Percentiles rank a stretch among this genome's conserved stretches.
Conservation (phyloP, 2,888 invertebrate genomes). For the Leptopilina myrica region DNA sequence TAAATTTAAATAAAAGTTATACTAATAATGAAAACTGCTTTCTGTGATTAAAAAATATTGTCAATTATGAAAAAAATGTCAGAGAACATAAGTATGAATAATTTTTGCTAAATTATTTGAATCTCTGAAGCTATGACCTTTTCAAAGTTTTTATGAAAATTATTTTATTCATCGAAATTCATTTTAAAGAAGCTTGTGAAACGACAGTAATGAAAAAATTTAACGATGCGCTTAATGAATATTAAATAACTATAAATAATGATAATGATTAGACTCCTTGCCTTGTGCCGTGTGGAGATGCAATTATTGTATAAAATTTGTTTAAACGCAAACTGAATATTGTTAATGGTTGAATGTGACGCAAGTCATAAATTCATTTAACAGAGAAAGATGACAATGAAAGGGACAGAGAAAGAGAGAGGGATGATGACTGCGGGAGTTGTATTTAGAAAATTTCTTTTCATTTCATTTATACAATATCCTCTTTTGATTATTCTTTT, state of each 20-base stretch:
- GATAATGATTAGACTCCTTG: constrained; percentile 30
- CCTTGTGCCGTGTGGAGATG: constrained; percentile 24
- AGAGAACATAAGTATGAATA: neutral
- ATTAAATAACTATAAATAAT: constrained; percentile 41
- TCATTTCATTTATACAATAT: neutral
- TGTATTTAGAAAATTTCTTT: constrained; percentile 36
- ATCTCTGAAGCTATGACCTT: constrained; percentile 9
- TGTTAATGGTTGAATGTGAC: constrained; percentile 34
- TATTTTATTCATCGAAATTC: constrained; percentile 20
- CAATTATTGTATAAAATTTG: constrained; percentile 39
- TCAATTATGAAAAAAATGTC: no score
- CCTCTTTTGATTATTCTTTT: constrained; percentile 8
- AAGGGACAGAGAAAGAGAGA: neutral
- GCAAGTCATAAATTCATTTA: constrained; percentile 34
- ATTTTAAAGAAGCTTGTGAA: constrained; percentile 30
- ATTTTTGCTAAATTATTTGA: constrained; percentile 1
- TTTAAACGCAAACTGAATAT: constrained; percentile 36
- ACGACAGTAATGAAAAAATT: constrained; percentile 34
- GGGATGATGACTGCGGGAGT: constrained; percentile 7
- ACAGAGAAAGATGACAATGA: constrained; percentile 24
- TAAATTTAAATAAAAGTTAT: no score
- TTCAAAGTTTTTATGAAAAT: neutral
- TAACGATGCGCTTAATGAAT: constrained; percentile 38
- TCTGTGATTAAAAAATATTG: no score
- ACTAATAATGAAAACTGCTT: no score